phyloP scores from a whole-genome alignment of 2,113 vertebrate species.

The Clarias batrachus region DNA sequence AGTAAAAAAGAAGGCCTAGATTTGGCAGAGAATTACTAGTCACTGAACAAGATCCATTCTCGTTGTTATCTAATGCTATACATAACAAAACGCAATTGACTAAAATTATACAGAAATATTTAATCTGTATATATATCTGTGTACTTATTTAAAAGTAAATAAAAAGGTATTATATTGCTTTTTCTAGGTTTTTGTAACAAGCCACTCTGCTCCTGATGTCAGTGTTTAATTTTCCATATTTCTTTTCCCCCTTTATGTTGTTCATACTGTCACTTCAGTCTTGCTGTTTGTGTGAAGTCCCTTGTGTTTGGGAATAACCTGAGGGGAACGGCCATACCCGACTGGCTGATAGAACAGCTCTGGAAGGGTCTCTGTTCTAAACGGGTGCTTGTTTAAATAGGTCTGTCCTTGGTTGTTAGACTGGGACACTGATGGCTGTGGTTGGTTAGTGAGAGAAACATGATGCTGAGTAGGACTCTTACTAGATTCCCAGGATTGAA shows the following conservation, averaged over 20 bases:
- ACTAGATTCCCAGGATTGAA: slow-evolving; percentile 78
- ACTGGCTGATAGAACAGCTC: slow-evolving; percentile 79
- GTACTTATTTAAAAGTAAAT: not conserved
- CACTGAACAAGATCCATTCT: not conserved
- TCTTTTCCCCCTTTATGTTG: not conserved
- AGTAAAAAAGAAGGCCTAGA: not conserved
- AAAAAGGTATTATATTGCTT: not conserved
- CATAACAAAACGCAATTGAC: not conserved
- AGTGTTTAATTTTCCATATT: not conserved
- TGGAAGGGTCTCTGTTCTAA: slow-evolving; percentile 83
- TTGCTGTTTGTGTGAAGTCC: slow-evolving; percentile 91
- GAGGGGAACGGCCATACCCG: slow-evolving; percentile 70
- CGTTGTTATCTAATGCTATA: not conserved
- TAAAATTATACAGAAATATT: not conserved
- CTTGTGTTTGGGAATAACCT: slow-evolving; percentile 77
- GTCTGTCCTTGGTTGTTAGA: slow-evolving; percentile 70
- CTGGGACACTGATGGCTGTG: slow-evolving; percentile 58
- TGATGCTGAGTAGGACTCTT: slow-evolving; percentile 70
- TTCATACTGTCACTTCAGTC: slow-evolving; percentile 93
- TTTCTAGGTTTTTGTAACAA: not conserved
- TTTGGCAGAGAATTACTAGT: not conserved
- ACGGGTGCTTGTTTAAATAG: slow-evolving; percentile 77
- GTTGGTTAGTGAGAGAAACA: slow-evolving; percentile 61
- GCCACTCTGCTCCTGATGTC: not conserved
- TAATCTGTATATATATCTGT: too few species aligned